A percentile compares a stretch with the other conserved stretches of the same genome.
Conservation (phyloP, 2,888 invertebrate species). For the Portevinia maculata region DNA sequence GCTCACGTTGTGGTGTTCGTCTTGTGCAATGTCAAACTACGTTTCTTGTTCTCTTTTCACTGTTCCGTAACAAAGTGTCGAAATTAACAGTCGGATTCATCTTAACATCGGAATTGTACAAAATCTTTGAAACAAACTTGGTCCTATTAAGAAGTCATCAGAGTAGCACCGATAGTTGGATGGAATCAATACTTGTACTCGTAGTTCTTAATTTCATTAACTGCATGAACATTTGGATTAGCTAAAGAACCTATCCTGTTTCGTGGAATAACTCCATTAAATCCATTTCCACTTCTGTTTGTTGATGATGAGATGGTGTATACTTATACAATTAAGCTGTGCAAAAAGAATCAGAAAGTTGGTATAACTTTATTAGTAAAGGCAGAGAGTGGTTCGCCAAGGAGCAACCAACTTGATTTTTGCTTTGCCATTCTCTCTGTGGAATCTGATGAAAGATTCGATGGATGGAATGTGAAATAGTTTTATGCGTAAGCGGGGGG, state of each 20-base stretch:
- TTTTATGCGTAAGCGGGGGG: background rate
- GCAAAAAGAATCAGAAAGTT: slow-evolving; percentile 50
- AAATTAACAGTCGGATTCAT: slow-evolving; percentile 37
- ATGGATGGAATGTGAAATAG: slow-evolving; percentile 24
- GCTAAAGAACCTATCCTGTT: slow-evolving; percentile 53
- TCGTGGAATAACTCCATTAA: slow-evolving; percentile 54
- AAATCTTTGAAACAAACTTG: slow-evolving; percentile 57
- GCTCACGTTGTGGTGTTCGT: too few species aligned
- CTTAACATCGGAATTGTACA: slow-evolving; percentile 44
- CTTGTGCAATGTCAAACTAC: too few species aligned
- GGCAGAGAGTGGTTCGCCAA: background rate
- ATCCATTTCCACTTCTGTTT: slow-evolving; percentile 18
- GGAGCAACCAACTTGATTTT: slow-evolving; percentile 21
- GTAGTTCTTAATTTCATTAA: slow-evolving; percentile 64
- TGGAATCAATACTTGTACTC: slow-evolving; percentile 5
- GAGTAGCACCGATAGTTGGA: too few species aligned
- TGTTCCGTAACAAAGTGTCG: slow-evolving; percentile 14
- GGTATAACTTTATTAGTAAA: slow-evolving; percentile 41
- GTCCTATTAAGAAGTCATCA: slow-evolving; percentile 1
- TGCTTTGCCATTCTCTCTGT: background rate
- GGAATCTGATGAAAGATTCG: slow-evolving; percentile 17
- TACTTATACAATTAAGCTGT: slow-evolving; percentile 5
- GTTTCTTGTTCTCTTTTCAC: too few species aligned
- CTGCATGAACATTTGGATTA: slow-evolving; percentile 60
- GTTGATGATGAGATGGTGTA: slow-evolving; percentile 2